Evolutionary conservation across 1,140 invertebrate species (phyloP), one percentile per base, ranked within the genome.

Genomic region (Pseudomyrmex dendroicus): DNA sequence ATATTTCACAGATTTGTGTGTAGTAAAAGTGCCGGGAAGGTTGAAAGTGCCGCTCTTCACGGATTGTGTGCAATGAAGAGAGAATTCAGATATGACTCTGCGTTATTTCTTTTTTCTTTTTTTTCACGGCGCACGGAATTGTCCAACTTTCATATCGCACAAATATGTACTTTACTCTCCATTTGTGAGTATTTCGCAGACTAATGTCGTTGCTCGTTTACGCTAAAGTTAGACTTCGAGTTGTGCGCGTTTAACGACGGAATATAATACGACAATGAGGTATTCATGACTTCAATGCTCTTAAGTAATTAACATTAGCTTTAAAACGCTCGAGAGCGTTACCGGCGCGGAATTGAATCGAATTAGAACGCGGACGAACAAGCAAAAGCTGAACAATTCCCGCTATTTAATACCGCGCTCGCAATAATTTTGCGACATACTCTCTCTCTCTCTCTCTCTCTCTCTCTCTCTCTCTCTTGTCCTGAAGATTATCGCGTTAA

Each of bases 271-370:
- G 25, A 67, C 50, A 68, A 77, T 77, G 20, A 78, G 20, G 54
- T 59, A 59, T 78, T 78, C 64, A 70, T 22, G 15, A 57, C 59
- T 70, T 78, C 44, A 70, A 78, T 78, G 52, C 20, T 15, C 7
- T 48, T 57, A 70, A 70, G 52, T 78, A 78, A 78, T 78, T 59
- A 78, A 70, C 76, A 25, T 70, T 78, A 68, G 25, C 66, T 35
- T 59, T 61, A 44, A 59, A 70, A 35, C 44, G 52, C 35, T 35
- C 35, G 35, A 35, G 25, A 13, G 57, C 10, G 4, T 68, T 56
- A 59, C 64, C 20, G 48, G 22, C 66, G 20, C 54, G 46, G 20
- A 35, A 59, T 70, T 25, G 48, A 70, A 70, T 70, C 52, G 54
- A 44, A 25, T 74, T 74, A 74, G 20, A 25, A 56, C 12, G 54